These are phyloP conservation scores for Ellobium chinense DNA, from an alignment of 2,888 invertebrate species.

Conservation along the genomic window DNA sequence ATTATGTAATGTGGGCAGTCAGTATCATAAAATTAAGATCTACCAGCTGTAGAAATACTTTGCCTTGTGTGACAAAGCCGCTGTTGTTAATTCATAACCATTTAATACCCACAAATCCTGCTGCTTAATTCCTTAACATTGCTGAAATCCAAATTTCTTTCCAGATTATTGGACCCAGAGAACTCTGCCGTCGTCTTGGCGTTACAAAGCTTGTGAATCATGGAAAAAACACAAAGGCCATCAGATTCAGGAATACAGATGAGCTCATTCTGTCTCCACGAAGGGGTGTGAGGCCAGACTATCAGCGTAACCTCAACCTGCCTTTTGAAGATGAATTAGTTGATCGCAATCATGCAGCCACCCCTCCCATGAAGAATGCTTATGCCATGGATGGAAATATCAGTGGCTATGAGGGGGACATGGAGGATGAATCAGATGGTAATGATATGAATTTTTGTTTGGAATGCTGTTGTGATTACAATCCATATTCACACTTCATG, in stretches of 20 bases:
- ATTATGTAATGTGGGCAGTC: too few species aligned
- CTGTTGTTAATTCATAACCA: too few species aligned
- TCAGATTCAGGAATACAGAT: constrained; percentile 67
- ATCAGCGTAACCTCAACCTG: neutral
- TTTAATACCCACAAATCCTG: too few species aligned
- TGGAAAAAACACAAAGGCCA: constrained; percentile 60
- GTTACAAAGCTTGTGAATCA: constrained; percentile 66
- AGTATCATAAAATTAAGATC: too few species aligned
- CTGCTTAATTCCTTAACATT: too few species aligned
- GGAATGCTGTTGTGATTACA: too few species aligned
- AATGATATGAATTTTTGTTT: too few species aligned
- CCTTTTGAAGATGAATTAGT: constrained; percentile 2
- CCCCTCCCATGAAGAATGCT: constrained; percentile 28
- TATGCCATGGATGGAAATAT: constrained; percentile 27
- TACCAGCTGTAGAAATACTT: too few species aligned
- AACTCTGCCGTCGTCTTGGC: constrained; percentile 67
- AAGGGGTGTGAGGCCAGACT: constrained; percentile 56
- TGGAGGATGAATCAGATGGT: constrained; percentile 45
- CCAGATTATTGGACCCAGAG: constrained; percentile 70
- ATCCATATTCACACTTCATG: too few species aligned
- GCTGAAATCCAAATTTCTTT: too few species aligned
- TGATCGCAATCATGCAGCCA: constrained; percentile 33
- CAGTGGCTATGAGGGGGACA: constrained; percentile 45
- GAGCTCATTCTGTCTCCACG: constrained; percentile 74
- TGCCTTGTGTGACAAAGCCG: too few species aligned